Evolutionary conservation across 2,113 vertebrate genomes (phyloP).

Genomic region (Urocitellus parryii): DNA sequence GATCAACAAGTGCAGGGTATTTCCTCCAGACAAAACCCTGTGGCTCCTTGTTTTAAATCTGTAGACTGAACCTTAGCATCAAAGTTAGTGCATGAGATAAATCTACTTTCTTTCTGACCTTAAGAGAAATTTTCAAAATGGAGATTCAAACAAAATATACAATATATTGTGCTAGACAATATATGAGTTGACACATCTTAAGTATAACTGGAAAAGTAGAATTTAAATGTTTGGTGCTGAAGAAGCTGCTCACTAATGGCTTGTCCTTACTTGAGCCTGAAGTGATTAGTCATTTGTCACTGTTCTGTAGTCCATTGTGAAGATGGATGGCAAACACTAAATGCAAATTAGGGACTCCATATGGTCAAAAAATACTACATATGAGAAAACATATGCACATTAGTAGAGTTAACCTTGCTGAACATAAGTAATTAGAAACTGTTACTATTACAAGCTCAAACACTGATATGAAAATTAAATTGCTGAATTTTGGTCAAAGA

Average conservation of each 20-base stretch:
- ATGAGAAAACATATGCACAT: slow-evolving; percentile 69
- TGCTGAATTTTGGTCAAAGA: slow-evolving; percentile 67
- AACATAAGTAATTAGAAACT: slow-evolving; percentile 69
- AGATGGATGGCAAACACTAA: slow-evolving; percentile 53
- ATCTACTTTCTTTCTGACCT: neutral
- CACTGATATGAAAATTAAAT: slow-evolving; percentile 62
- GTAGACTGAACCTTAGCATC: neutral
- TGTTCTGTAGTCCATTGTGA: slow-evolving; percentile 9
- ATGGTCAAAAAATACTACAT: slow-evolving; percentile 66
- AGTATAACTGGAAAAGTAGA: neutral
- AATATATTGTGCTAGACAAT: neutral
- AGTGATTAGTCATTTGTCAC: slow-evolving; percentile 40
- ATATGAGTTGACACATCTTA: neutral
- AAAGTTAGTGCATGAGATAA: neutral
- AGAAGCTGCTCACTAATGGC: neutral
- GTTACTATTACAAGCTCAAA: slow-evolving; percentile 56
- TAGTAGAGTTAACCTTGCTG: slow-evolving; percentile 68
- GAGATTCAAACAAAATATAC: slow-evolving; percentile 16
- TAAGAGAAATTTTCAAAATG: neutral
- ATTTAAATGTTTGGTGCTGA: slow-evolving; percentile 29
- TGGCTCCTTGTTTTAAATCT: neutral
- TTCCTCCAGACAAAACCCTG: neutral
- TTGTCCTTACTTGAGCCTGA: neutral
- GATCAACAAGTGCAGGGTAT: neutral
- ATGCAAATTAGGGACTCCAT: slow-evolving; percentile 68